These are phyloP conservation scores for Rhynchotus rufescens DNA, from an alignment of 2,797 vertebrate genomes.

Conservation along the genomic window DNA sequence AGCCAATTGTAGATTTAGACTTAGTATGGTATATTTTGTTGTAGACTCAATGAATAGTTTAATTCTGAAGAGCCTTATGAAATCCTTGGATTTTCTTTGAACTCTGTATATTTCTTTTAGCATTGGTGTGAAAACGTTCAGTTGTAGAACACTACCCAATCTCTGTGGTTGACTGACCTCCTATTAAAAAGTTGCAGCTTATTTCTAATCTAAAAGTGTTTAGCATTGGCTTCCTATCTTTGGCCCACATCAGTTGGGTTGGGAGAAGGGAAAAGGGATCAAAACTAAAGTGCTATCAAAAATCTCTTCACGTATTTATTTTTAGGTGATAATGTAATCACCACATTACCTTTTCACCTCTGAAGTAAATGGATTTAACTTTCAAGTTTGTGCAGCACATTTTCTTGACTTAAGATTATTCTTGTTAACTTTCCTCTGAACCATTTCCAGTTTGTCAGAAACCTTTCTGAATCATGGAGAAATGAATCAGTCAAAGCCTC, in stretches of 20 bases:
- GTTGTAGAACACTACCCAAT: not conserved
- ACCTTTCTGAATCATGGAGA: slow-evolving; percentile 45
- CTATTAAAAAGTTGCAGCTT: not conserved
- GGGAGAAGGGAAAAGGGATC: not conserved
- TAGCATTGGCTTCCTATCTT: not conserved
- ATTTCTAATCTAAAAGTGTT: not conserved
- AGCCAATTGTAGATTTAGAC: not conserved
- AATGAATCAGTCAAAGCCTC: slow-evolving; percentile 45
- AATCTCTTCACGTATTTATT: not conserved
- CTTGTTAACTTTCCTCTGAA: slow-evolving; percentile 8
- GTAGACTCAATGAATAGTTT: not conserved
- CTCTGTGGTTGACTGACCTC: not conserved
- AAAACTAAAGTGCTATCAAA: not conserved
- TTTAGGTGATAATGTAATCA: not conserved
- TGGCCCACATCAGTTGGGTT: not conserved
- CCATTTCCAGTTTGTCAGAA: slow-evolving; percentile 6
- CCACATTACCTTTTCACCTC: not conserved
- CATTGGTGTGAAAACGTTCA: not conserved
- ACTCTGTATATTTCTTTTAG: not conserved
- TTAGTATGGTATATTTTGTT: not conserved
- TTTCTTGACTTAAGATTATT: not conserved
- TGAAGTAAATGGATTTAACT: not conserved
- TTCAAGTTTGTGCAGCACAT: not conserved
- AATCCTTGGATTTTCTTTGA: not conserved
- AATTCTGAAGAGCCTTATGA: not conserved